phyloP scores from a whole-genome alignment of 2,113 vertebrate species.

The Sceloporus undulatus region DNA sequence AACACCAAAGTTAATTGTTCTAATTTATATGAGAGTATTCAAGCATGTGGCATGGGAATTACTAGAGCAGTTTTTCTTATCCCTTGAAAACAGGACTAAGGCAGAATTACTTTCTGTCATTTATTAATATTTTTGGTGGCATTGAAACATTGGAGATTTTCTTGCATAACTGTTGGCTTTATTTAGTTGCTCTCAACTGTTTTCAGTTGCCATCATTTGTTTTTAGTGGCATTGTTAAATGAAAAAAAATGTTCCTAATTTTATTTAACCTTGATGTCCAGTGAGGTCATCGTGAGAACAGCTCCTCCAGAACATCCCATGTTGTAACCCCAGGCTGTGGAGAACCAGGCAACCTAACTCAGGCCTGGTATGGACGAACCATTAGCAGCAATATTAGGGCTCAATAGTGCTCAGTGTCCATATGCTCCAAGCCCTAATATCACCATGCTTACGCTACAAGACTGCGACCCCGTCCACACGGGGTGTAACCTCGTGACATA shows the following conservation, averaged over 20 bases:
- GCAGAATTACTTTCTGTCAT: too few species aligned
- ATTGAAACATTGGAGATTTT: not conserved
- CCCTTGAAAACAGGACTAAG: not conserved
- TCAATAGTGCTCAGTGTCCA: too few species aligned
- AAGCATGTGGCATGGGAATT: not conserved
- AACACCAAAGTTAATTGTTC: not conserved
- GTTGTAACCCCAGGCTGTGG: not conserved
- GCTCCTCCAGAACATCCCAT: not conserved
- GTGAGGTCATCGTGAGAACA: not conserved
- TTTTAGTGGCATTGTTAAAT: not conserved
- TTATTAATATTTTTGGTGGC: not conserved
- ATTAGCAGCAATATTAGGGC: too few species aligned
- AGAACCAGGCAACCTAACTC: not conserved
- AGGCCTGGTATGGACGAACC: too few species aligned
- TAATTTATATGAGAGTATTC: not conserved
- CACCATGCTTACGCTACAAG: too few species aligned
- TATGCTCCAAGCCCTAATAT: too few species aligned
- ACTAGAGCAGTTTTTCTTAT: not conserved
- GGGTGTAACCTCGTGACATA: too few species aligned
- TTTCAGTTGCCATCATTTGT: not conserved
- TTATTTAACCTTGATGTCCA: not conserved
- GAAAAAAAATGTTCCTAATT: not conserved
- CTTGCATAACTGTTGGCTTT: not conserved
- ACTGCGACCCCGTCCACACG: too few species aligned
- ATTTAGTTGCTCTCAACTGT: not conserved